A percentile compares a stretch with the other conserved stretches of the same genome.
Evolutionary conservation across 2,797 vertebrate species (phyloP).

Genomic region (Neosilurus hyrtlii): DNA sequence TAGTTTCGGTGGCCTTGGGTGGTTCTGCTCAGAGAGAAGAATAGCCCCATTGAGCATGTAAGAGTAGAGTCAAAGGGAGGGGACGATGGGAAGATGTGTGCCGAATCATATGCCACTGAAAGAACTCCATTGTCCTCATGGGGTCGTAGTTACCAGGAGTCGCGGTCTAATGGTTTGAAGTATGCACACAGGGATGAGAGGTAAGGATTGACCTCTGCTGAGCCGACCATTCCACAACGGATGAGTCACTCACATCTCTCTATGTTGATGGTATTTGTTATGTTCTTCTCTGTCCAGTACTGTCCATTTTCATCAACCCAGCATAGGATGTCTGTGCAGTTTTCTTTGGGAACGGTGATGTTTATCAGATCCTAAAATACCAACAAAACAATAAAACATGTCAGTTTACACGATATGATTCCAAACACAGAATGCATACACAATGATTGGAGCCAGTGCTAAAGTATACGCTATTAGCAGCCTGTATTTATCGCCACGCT

Average conservation of each 20-base stretch:
- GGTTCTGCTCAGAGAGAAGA: slow-evolving; percentile 57
- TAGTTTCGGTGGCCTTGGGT: slow-evolving; percentile 49
- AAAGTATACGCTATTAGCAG: background rate
- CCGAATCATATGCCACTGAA: slow-evolving; percentile 65
- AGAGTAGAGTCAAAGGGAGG: slow-evolving; percentile 42
- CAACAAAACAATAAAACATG: background rate
- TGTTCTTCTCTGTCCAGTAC: slow-evolving; percentile 76
- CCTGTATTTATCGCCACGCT: background rate
- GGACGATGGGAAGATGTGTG: slow-evolving; percentile 43
- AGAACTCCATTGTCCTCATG: slow-evolving; percentile 67
- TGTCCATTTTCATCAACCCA: slow-evolving; percentile 67
- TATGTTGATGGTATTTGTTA: slow-evolving; percentile 65
- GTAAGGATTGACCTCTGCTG: background rate
- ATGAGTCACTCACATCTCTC: slow-evolving; percentile 79
- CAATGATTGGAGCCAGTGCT: background rate
- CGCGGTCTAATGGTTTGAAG: slow-evolving; percentile 42
- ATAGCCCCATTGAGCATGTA: slow-evolving; percentile 68
- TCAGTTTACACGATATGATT: background rate
- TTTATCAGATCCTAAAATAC: slow-evolving; percentile 71
- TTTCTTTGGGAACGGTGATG: slow-evolving; percentile 68
- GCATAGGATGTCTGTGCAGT: slow-evolving; percentile 75
- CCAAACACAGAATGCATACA: background rate
- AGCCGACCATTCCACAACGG: background rate
- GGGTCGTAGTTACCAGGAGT: slow-evolving; percentile 50
- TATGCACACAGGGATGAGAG: slow-evolving; percentile 7